These are phyloP conservation scores for Maccullochella peelii DNA, from an alignment of 2,113 vertebrate genomes.

Conservation along the genomic window DNA sequence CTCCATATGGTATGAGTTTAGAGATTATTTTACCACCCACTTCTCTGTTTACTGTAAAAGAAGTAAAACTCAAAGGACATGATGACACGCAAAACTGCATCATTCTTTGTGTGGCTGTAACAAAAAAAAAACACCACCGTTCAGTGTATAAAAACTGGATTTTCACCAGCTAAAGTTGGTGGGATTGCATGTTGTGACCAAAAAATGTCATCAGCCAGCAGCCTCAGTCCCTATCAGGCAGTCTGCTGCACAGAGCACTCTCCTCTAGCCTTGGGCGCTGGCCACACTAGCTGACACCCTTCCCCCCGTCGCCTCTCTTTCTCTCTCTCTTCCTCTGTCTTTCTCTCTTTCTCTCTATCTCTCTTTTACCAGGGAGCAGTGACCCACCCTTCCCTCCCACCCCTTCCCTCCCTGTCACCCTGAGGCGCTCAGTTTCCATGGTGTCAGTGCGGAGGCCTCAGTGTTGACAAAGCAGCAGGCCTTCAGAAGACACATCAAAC, in stretches of 20 bases:
- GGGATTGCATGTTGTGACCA: constrained; percentile 84
- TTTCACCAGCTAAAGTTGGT: constrained; percentile 76
- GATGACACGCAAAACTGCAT: constrained; percentile 52
- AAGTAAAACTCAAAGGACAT: constrained; percentile 57
- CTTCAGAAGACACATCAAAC: constrained; percentile 85
- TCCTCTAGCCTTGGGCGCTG: constrained; percentile 76
- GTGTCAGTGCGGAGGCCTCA: constrained; percentile 76
- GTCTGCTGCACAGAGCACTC: constrained; percentile 79
- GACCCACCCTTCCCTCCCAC: constrained; percentile 62
- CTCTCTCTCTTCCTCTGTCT: constrained; percentile 45
- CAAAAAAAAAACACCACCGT: constrained; percentile 22
- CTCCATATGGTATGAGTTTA: constrained; percentile 32
- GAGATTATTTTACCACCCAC: constrained; percentile 29
- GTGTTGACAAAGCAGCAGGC: constrained; percentile 85
- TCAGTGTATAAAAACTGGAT: constrained; percentile 65
- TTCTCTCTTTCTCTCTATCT: constrained; percentile 54
- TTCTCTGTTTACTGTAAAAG: constrained; percentile 52
- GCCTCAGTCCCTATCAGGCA: constrained; percentile 77
- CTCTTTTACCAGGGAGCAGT: constrained; percentile 71
- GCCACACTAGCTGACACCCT: constrained; percentile 76
- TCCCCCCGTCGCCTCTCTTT: constrained; percentile 53
- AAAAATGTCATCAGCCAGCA: constrained; percentile 86
- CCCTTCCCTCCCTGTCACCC: constrained; percentile 64
- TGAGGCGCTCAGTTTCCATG: constrained; percentile 70
- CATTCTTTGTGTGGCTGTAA: constrained; percentile 55